Evolutionary conservation across 2,888 invertebrate species (phyloP).

Genomic region (Leptopilina myrica): DNA sequence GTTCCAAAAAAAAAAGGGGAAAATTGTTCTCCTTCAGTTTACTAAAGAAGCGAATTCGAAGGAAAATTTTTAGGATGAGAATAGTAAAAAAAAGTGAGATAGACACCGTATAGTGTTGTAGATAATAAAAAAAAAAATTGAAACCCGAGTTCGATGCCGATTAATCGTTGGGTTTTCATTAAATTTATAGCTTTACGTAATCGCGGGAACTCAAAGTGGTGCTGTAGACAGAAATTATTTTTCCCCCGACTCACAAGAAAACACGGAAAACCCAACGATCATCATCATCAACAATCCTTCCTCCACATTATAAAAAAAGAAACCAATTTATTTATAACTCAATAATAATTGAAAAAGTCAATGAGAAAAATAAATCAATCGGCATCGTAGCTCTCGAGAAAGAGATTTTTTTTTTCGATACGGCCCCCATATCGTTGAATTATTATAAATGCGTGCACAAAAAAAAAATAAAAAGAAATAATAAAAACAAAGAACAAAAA

Average conservation of each 20-base stretch:
- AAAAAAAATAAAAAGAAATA: constrained; percentile 24
- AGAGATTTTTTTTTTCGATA: constrained; percentile 35
- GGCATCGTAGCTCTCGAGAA: constrained; percentile 26
- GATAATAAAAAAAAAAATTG: constrained; percentile 29
- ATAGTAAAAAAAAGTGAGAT: constrained; percentile 29
- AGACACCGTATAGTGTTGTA: constrained; percentile 40
- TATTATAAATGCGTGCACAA: constrained; percentile 37
- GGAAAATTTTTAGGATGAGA: constrained; percentile 10
- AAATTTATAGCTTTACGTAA: constrained; percentile 56
- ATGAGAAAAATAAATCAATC: constrained; percentile 41
- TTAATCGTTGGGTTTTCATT: constrained; percentile 51
- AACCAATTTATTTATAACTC: neutral
- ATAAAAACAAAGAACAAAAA: constrained; percentile 11
- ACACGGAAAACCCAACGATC: constrained; percentile 28
- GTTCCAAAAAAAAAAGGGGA: neutral
- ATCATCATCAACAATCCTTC: neutral
- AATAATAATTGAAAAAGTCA: constrained; percentile 10
- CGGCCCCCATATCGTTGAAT: constrained; percentile 34
- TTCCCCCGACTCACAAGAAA: constrained; percentile 43
- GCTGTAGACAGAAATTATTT: constrained; percentile 64
- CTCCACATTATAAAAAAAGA: neutral
- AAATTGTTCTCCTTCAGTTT: neutral
- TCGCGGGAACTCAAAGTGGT: constrained; percentile 64
- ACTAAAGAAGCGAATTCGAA: constrained; percentile 4
- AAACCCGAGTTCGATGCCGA: constrained; percentile 51